Percentiles rank a stretch among this genome's conserved stretches.
Evolutionary conservation across 2,797 vertebrate genomes (phyloP).

Genomic region (Neosilurus hyrtlii): DNA sequence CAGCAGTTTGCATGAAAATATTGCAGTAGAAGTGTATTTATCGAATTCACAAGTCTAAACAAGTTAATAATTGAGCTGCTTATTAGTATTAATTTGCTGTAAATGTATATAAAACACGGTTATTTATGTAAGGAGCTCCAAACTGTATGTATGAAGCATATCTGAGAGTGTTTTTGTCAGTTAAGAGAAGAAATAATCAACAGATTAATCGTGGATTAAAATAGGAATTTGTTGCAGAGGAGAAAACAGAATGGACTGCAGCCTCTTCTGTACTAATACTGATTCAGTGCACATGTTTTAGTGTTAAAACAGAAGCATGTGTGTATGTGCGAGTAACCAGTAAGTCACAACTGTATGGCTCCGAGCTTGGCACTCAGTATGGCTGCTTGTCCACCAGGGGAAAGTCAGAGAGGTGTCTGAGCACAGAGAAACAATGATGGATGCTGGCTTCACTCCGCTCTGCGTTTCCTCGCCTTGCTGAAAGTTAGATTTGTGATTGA

Average conservation of each 20-base stretch:
- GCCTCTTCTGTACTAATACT: neutral
- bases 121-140: too few relatives aligned
- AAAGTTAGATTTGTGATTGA: slow-evolving; percentile 30
- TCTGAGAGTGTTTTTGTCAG: too few relatives aligned
- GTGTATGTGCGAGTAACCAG: neutral
- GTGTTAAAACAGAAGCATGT: neutral
- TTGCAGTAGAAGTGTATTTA: too few relatives aligned
- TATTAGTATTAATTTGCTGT: too few relatives aligned
- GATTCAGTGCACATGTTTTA: neutral
- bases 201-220: too few relatives aligned
- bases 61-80: too few relatives aligned
- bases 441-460: slow-evolving; percentile 12
- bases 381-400: neutral
- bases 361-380: neutral
- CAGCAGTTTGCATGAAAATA: too few relatives aligned
- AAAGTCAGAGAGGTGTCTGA: slow-evolving; percentile 7
- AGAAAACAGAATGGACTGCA: neutral
- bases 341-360: slow-evolving; percentile 12
- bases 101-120: too few relatives aligned
- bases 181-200: too few relatives aligned
- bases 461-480: slow-evolving; percentile 27
- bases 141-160: too few relatives aligned
- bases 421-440: slow-evolving; percentile 26
- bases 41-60: too few relatives aligned
- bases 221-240: too few relatives aligned